phyloP scores from a whole-genome alignment of 2,797 vertebrate species.

The Muraenolepis orangiensis region DNA sequence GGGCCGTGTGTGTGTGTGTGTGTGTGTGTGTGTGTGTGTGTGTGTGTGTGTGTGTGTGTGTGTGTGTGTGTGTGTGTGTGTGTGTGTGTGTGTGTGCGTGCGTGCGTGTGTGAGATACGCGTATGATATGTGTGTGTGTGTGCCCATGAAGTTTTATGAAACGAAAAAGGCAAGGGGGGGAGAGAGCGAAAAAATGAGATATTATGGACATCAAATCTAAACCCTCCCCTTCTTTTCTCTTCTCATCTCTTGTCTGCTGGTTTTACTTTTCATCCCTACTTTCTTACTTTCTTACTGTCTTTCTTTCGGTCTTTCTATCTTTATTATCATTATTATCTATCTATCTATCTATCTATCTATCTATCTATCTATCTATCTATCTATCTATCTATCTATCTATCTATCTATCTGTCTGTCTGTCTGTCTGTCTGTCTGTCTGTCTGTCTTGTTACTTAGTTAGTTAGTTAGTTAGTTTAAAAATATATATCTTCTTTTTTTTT shows the following conservation, averaged over 20 bases:
- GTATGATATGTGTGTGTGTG: neutral
- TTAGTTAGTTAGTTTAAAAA: no score
- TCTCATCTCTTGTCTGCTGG: neutral
- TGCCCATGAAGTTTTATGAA: neutral
- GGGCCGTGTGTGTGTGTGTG: constrained; percentile 23
- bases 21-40: constrained; percentile 22
- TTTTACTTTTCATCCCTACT: neutral
- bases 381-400: no score
- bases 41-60: neutral
- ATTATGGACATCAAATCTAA: neutral
- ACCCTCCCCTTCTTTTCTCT: no score
- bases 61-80: constrained; percentile 17
- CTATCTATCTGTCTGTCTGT: no score
- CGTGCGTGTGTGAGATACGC: neutral
- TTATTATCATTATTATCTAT: no score
- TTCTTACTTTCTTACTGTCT: constrained; percentile 13
- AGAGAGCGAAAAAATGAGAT: neutral
- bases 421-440: no score
- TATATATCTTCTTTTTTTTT: no score
- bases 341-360: no score
- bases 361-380: no score
- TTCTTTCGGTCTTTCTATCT: constrained; percentile 7
- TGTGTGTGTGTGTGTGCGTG: constrained; percentile 23
- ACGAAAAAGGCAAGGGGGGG: neutral
- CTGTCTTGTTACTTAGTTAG: no score